Conservation (phyloP, 2,797 vertebrate species). For the Netta rufina region DNA sequence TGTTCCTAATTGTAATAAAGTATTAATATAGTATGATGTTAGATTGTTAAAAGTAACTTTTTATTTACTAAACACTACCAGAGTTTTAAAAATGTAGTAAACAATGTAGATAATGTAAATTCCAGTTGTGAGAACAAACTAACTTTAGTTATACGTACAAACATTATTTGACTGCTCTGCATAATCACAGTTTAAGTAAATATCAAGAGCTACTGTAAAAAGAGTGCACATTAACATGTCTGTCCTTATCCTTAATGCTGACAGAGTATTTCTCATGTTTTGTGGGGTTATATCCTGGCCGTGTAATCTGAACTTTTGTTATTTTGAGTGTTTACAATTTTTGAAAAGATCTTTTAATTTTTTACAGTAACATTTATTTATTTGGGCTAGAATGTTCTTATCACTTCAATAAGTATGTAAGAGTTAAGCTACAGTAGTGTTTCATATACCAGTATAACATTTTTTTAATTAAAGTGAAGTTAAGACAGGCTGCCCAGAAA, state of each 20-base stretch:
- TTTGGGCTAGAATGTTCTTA: background rate
- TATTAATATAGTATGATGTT: background rate
- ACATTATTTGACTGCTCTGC: background rate
- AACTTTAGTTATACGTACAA: background rate
- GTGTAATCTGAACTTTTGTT: background rate
- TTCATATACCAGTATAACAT: background rate
- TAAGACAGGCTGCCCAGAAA: background rate
- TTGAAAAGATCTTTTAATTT: background rate
- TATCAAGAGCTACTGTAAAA: background rate
- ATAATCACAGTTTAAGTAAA: background rate
- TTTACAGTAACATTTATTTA: background rate
- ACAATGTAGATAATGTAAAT: background rate
- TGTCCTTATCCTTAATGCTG: background rate
- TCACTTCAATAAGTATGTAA: background rate
- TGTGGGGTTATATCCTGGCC: background rate
- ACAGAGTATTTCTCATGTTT: background rate
- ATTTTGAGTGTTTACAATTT: background rate
- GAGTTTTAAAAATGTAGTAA: background rate
- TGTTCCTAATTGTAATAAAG: background rate
- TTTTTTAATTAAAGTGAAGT: slow-evolving; percentile 52
- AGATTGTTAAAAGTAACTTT: slow-evolving; percentile 59
- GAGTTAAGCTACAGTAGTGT: background rate
- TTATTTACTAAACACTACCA: background rate
- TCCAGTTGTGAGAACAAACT: background rate
- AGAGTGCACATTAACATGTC: background rate